Evolutionary conservation across 2,797 vertebrate species (phyloP).

Genomic region (Rhinella marina): DNA sequence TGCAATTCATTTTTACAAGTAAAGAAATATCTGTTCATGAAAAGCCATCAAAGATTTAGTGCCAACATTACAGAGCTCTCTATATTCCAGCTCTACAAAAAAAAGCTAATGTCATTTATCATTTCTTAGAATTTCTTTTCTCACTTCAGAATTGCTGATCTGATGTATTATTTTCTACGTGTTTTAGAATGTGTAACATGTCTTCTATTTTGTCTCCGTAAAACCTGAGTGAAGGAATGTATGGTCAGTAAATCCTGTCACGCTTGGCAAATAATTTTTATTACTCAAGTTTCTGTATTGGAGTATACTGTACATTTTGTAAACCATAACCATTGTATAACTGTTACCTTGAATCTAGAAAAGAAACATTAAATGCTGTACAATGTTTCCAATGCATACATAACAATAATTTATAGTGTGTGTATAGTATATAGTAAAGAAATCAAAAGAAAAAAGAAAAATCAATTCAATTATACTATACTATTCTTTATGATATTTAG

Average conservation of each 20-base stretch:
- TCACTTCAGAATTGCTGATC: slow-evolving; percentile 59
- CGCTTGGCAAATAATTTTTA: slow-evolving; percentile 13
- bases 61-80: slow-evolving; percentile 52
- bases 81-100: slow-evolving; percentile 55
- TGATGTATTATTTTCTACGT: slow-evolving; percentile 48
- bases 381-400: neutral
- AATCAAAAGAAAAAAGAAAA: too few relatives aligned
- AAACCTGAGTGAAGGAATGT: neutral
- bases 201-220: slow-evolving; percentile 32
- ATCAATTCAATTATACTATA: too few relatives aligned
- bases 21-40: slow-evolving; percentile 58
- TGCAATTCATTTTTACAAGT: slow-evolving; percentile 58
- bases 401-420: neutral
- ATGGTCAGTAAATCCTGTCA: slow-evolving; percentile 37
- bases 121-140: slow-evolving; percentile 42
- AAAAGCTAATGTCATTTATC: slow-evolving; percentile 54
- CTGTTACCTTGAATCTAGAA: neutral
- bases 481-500: neutral
- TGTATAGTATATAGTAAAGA: too few relatives aligned
- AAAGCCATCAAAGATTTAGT: slow-evolving; percentile 60
- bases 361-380: neutral
- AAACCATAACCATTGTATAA: neutral
- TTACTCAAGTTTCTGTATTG: neutral
- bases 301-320: neutral
- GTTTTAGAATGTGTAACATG: slow-evolving; percentile 41